Evolutionary conservation across 2,797 vertebrate species (phyloP).

Genomic region (Amniataba percoides): DNA sequence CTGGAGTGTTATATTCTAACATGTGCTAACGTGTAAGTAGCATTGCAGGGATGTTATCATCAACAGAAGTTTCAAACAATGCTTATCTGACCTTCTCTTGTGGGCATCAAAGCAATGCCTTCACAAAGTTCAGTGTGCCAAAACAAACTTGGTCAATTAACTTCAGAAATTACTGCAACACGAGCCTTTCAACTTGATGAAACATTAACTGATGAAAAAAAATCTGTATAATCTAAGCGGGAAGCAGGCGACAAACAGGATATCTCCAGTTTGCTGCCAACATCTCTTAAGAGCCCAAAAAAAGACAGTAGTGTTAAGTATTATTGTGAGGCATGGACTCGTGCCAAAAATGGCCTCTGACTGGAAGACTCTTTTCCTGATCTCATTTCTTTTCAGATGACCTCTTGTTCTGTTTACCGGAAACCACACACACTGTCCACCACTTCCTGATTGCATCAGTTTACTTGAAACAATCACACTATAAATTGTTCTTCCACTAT

Average conservation of each 20-base stretch:
- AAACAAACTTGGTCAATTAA: background rate
- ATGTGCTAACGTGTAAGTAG: no score
- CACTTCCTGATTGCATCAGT: no score
- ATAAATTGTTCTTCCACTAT: no score
- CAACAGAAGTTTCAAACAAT: background rate
- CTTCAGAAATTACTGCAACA: background rate
- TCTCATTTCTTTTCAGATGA: slow-evolving; percentile 22
- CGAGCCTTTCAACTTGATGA: no score
- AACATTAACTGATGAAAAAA: no score
- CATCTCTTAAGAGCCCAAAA: background rate
- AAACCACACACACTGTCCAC: no score
- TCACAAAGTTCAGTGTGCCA: background rate
- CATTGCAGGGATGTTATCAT: background rate
- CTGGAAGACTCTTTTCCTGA: background rate
- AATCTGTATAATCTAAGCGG: slow-evolving; percentile 1
- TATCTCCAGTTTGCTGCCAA: background rate
- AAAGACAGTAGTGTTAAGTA: slow-evolving; percentile 29
- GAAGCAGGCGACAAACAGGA: slow-evolving; percentile 63
- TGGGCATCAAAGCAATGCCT: no score
- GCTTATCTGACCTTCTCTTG: background rate
- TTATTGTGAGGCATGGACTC: rapidly evolving
- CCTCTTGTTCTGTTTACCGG: background rate
- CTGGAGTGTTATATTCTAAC: no score
- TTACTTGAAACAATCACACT: no score
- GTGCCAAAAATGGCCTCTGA: background rate